Conservation (phyloP, 2,888 invertebrate genomes). For the Apodemia hepburni region DNA sequence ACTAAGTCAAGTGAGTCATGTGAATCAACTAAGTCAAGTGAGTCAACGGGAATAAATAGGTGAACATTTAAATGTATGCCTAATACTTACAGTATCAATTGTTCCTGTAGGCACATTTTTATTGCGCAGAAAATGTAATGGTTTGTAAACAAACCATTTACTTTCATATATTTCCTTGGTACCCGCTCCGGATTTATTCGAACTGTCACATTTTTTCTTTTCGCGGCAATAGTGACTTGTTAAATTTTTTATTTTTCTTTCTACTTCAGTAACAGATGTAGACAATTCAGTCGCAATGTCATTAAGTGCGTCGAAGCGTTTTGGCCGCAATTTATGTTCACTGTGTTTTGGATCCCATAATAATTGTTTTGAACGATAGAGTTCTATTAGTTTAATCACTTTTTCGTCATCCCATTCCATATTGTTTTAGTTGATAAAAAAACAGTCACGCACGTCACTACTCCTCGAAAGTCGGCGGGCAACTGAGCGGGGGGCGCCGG, state of each 20-base stretch:
- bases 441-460: background rate
- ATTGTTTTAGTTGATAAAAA: background rate
- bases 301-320: conserved; percentile 25
- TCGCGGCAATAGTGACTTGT: conserved; percentile 28
- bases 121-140: conserved; percentile 25
- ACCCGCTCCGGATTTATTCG: conserved; percentile 18
- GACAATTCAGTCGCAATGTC: conserved; percentile 17
- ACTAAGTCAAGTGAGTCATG: background rate
- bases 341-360: conserved; percentile 29
- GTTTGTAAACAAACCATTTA: conserved; percentile 27
- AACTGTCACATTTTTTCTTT: conserved; percentile 19
- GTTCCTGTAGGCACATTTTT: conserved; percentile 23
- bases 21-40: background rate
- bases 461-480: conserved; percentile 6
- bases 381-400: conserved; percentile 25
- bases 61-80: background rate
- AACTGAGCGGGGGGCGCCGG: background rate
- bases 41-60: background rate
- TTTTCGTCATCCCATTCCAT: conserved; percentile 1
- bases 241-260: conserved; percentile 29
- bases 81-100: conserved; percentile 7
- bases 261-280: conserved; percentile 24
- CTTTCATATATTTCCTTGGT: conserved; percentile 20
- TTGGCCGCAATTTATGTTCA: conserved; percentile 22
- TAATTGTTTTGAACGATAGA: conserved; percentile 28